Conservation (phyloP, 2,888 invertebrate species). For the Leptinotarsa tumamoca region DNA sequence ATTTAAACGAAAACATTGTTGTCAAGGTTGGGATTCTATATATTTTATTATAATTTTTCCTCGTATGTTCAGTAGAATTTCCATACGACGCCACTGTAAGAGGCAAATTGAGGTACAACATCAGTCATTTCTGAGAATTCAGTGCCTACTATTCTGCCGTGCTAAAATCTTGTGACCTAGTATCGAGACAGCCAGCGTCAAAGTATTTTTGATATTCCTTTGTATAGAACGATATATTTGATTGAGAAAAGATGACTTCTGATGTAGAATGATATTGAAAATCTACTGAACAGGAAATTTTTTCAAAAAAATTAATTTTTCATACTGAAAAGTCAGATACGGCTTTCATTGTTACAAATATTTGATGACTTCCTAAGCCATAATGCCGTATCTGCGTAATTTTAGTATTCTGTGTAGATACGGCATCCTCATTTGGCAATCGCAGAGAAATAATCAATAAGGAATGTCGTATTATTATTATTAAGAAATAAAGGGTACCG, state of each 20-base stretch:
- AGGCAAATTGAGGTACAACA: no score
- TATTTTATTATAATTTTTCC: no score
- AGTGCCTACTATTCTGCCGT: neutral
- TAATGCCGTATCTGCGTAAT: slow-evolving; percentile 2
- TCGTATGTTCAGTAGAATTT: no score
- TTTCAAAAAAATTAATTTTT: neutral
- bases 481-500: no score
- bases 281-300: neutral
- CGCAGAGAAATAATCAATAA: slow-evolving; percentile 10
- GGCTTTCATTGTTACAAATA: neutral
- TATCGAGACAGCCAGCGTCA: neutral
- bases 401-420: slow-evolving; percentile 1
- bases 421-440: slow-evolving; percentile 1
- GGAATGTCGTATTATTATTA: neutral
- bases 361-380: neutral
- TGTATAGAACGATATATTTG: slow-evolving; percentile 8
- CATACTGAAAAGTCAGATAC: neutral
- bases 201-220: slow-evolving; percentile 7
- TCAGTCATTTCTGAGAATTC: no score
- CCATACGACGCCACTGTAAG: no score
- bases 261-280: slow-evolving; percentile 1
- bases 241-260: slow-evolving; percentile 4
- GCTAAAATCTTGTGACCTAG: neutral
- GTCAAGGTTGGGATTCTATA: no score
- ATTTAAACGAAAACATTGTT: no score